A percentile compares a stretch with the other conserved stretches of the same genome.
phyloP scores from a whole-genome alignment of 2,113 vertebrate genomes.

The Cathartes aura region DNA sequence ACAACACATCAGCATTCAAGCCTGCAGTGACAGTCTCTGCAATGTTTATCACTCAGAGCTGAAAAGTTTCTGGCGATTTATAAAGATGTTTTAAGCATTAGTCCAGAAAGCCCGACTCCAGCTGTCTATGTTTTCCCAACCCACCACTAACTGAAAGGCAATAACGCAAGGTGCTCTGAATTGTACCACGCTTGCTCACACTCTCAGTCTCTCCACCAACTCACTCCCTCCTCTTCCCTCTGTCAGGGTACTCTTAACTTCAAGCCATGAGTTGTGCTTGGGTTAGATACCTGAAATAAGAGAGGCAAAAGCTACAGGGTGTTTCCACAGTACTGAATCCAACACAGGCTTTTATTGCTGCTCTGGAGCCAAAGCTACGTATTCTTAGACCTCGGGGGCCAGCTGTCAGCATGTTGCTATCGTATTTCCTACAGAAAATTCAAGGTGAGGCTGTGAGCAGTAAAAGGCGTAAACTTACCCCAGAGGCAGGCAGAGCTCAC shows the following conservation, averaged over 20 bases:
- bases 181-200: rapidly evolving
- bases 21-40: background rate
- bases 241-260: background rate
- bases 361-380: background rate
- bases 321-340: background rate
- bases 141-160: background rate
- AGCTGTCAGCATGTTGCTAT: background rate
- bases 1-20: background rate
- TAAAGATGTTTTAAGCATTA: background rate
- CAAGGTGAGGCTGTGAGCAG: background rate
- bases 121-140: background rate
- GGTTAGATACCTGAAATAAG: background rate
- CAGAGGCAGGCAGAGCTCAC: background rate
- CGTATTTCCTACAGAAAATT: background rate
- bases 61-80: background rate
- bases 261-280: background rate
- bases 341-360: rapidly evolving
- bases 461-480: background rate
- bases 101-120: background rate
- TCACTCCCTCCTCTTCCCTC: background rate
- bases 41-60: background rate
- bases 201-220: background rate
- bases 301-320: background rate
- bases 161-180: background rate
- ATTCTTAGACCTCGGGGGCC: background rate